Percentiles rank a stretch among this genome's conserved stretches.
These are phyloP conservation scores for Beaufortia kweichowensis DNA, from an alignment of 2,113 vertebrate genomes.

Conservation along the genomic window DNA sequence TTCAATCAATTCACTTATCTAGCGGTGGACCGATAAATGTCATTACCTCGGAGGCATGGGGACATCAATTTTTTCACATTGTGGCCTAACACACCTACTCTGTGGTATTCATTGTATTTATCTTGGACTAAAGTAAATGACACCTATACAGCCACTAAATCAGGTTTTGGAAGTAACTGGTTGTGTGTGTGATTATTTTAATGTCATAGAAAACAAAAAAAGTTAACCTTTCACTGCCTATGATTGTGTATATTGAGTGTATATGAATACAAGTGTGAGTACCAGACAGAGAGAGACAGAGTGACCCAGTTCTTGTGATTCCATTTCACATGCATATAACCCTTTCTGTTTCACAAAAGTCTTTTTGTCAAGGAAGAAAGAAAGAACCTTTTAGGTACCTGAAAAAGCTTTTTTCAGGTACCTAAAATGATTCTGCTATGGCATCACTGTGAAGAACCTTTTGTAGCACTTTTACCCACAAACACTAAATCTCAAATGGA, in stretches of 20 bases:
- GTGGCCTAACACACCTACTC: background rate
- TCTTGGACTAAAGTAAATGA: background rate
- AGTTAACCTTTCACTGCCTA: background rate
- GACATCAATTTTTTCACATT: background rate
- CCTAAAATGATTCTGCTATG: too few species aligned
- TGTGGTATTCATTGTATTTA: background rate
- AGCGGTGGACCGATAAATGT: slow-evolving; percentile 35
- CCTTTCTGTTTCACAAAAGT: background rate
- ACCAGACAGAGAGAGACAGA: too few species aligned
- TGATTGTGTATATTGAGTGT: background rate
- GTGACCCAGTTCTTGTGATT: too few species aligned
- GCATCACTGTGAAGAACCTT: too few species aligned
- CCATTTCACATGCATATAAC: too few species aligned
- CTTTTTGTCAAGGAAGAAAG: too few species aligned
- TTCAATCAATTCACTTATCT: slow-evolving; percentile 16
- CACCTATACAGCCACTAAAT: background rate
- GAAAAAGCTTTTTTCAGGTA: too few species aligned
- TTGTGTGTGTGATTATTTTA: too few species aligned
- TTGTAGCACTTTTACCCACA: too few species aligned
- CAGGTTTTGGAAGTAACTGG: background rate
- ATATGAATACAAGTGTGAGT: too few species aligned
- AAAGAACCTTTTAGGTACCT: too few species aligned
- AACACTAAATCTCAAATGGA: background rate
- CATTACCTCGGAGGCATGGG: background rate
- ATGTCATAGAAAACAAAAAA: too few species aligned